Evolutionary conservation across 2,113 vertebrate genomes (phyloP), one percentile per base, ranked within the genome.

Genomic region (Megaceryle maxima): DNA sequence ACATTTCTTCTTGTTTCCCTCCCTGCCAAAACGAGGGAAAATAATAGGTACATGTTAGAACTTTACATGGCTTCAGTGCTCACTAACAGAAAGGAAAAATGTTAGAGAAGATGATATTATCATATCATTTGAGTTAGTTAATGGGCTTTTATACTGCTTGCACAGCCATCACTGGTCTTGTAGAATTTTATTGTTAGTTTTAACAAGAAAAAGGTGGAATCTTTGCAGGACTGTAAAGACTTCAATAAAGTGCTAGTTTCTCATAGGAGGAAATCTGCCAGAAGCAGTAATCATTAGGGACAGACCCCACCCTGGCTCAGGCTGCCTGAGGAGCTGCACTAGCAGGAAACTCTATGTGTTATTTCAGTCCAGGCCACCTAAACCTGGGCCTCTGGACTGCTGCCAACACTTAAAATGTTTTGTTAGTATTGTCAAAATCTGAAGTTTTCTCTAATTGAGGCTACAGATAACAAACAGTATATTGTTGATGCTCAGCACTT

Each of bases 301-400:
- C 14, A 44, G 51, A 18, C 9, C 14, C 12, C 9, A 10, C 7
- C 28, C 26, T 9, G 31, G 70, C 67, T 79, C 75, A 20, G 41
- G 28, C 37, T 83, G 57, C 19, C 26, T 10, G 51, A 41, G 67
- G 13, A 78, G 46, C 56, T 28, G 66, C 2, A 0, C n/a, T 28
- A 18, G 37, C 16, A 9, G 16, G 60, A 44, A 63, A 10, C 15
- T 3, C 41, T 16, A 0, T 0, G 2, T 28, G 33, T 3, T 37
- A 24, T 1, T 67, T 70, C n/a, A 81, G 70, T 74, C 44, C 37
- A 7, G 8, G 21, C 18, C 48, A 24, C 69, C 60, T 50, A 73
- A 85, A n/a, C 24, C 25, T 5, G 35, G 19, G 20, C 55, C 80
- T 55, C 53, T 63, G 44, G 39, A 14, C 16, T 15, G 6, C 64